phyloP scores from a whole-genome alignment of 2,113 vertebrate genomes.

The Cynocephalus volans region DNA sequence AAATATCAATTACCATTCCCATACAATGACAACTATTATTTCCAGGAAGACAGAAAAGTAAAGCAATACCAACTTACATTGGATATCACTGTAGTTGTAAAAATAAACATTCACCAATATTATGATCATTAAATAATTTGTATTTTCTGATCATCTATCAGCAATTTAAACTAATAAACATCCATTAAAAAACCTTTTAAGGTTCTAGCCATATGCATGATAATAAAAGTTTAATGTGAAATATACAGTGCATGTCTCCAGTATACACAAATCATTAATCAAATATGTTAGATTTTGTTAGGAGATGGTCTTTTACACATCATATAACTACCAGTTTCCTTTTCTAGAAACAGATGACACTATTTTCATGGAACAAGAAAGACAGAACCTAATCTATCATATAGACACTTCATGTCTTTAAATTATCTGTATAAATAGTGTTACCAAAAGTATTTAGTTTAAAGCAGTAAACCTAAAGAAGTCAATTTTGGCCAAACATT shows the following conservation, averaged over 20 bases:
- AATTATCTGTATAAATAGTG: not conserved
- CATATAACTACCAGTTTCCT: conserved; percentile 4
- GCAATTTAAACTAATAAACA: conserved; percentile 17
- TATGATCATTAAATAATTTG: conserved; percentile 28
- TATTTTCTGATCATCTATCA: not conserved
- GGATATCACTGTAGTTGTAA: not conserved
- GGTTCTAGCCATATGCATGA: not conserved
- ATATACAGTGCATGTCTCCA: not conserved
- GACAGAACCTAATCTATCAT: not conserved
- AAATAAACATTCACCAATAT: not conserved
- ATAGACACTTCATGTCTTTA: conserved; percentile 11
- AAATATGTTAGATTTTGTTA: conserved; percentile 27
- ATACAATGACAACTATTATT: conserved; percentile 5
- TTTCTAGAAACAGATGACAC: not conserved
- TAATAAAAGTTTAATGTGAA: conserved; percentile 33
- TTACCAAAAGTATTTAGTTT: not conserved
- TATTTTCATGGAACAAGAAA: conserved; percentile 48
- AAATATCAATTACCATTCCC: conserved; percentile 1
- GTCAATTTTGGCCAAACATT: not conserved
- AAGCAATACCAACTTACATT: not conserved
- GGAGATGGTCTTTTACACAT: not conserved
- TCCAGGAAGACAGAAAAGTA: not conserved
- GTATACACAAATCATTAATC: not conserved
- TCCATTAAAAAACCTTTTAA: not conserved
- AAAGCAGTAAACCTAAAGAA: not conserved